These are phyloP conservation scores for Neosilurus mollespiculum DNA, from an alignment of 2,797 vertebrate genomes.

Conservation along the genomic window DNA sequence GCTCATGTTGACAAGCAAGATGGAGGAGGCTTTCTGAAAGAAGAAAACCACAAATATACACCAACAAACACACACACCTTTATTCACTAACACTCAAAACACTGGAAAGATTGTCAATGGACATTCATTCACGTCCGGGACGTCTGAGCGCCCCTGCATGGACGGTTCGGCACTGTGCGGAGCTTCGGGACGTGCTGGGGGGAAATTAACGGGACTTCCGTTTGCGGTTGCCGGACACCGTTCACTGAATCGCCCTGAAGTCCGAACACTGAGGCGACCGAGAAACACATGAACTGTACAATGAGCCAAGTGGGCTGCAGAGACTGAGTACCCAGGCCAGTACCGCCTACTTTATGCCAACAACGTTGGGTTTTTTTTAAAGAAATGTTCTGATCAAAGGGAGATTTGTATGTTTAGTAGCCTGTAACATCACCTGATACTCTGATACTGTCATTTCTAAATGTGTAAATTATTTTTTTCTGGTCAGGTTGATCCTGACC, in stretches of 20 bases:
- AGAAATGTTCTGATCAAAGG: constrained; percentile 61
- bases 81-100: constrained; percentile 63
- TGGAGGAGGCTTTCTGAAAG: constrained; percentile 78
- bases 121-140: constrained; percentile 50
- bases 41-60: not conserved
- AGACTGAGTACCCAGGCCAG: constrained; percentile 25
- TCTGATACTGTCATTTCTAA: constrained; percentile 60
- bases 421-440: constrained; percentile 59
- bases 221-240: constrained; percentile 70
- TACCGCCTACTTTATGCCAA: constrained; percentile 27
- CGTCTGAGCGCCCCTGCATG: constrained; percentile 57
- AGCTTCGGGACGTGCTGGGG: constrained; percentile 21
- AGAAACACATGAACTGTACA: constrained; percentile 22
- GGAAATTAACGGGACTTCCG: constrained; percentile 64
- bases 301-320: constrained; percentile 37
- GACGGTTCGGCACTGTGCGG: constrained; percentile 39
- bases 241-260: constrained; percentile 57
- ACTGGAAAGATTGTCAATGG: constrained; percentile 66
- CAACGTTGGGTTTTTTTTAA: constrained; percentile 42
- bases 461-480: constrained; percentile 75
- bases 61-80: not conserved
- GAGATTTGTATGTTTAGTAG: constrained; percentile 66
- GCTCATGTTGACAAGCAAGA: constrained; percentile 86
- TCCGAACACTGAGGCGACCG: not conserved
- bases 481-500: constrained; percentile 76